Evolutionary conservation across 2,888 invertebrate genomes (phyloP).

Genomic region (Conchocele bisecta): DNA sequence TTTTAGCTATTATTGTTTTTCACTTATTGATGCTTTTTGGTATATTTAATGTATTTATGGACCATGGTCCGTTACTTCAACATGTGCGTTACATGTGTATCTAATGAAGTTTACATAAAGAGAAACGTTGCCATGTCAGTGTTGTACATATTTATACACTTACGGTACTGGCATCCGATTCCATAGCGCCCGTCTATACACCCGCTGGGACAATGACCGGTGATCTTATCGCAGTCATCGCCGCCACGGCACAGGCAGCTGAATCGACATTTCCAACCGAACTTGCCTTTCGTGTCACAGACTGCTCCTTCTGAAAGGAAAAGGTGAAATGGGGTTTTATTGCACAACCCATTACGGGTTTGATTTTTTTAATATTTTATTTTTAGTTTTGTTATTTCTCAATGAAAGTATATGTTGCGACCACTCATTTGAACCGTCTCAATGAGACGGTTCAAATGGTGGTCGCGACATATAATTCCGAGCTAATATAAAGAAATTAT

Average conservation of each 20-base stretch:
- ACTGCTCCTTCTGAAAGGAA: slow-evolving; percentile 34
- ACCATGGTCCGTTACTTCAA: too few relatives aligned
- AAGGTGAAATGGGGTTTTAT: too few relatives aligned
- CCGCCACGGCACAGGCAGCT: slow-evolving; percentile 42
- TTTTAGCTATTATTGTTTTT: too few relatives aligned
- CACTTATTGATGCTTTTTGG: too few relatives aligned
- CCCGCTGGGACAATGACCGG: slow-evolving; percentile 42
- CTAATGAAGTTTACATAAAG: too few relatives aligned
- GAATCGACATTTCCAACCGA: slow-evolving; percentile 56
- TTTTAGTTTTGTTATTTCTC: not conserved
- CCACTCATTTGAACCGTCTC: too few relatives aligned
- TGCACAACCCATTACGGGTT: not conserved
- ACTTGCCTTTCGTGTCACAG: slow-evolving; percentile 50
- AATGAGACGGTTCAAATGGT: too few relatives aligned
- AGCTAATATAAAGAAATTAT: too few relatives aligned
- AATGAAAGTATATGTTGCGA: not conserved
- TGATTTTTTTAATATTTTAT: not conserved
- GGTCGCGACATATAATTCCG: too few relatives aligned
- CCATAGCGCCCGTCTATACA: slow-evolving; percentile 62
- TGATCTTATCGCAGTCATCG: slow-evolving; percentile 48
- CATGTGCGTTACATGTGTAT: too few relatives aligned
- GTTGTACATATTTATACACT: slow-evolving; percentile 50
- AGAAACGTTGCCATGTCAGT: too few relatives aligned
- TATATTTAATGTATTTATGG: too few relatives aligned
- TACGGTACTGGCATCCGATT: slow-evolving; percentile 64